These are phyloP conservation scores for Spongilla lacustris DNA, from an alignment of 37 sponge, comb jelly and placozoan species.

Conservation along the genomic window DNA sequence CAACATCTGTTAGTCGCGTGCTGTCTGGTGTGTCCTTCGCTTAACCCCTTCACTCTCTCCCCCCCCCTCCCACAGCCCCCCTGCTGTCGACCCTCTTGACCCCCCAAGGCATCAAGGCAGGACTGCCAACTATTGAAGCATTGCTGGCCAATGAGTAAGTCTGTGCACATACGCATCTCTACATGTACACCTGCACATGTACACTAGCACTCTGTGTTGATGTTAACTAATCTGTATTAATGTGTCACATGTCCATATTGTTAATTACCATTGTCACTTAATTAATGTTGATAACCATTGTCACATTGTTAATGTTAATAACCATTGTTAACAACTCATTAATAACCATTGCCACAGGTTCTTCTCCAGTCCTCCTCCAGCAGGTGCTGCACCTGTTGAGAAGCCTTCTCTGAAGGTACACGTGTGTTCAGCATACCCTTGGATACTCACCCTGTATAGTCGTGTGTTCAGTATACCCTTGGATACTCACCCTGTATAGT, in stretches of 20 bases:
- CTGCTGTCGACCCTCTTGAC: slow-evolving; percentile 33
- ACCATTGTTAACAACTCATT: too few species aligned
- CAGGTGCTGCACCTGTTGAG: not conserved
- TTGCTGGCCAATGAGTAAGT: slow-evolving; percentile 58
- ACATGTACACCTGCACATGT: not conserved
- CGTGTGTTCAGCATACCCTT: too few species aligned
- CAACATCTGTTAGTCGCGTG: not conserved
- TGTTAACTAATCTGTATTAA: too few species aligned
- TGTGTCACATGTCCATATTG: too few species aligned
- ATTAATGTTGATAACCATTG: too few species aligned
- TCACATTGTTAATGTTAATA: too few species aligned
- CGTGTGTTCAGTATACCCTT: too few species aligned
- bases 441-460: too few species aligned
- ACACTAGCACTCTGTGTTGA: not conserved
- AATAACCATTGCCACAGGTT: too few species aligned
- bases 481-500: too few species aligned
- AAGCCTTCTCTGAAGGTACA: slow-evolving; percentile 7
- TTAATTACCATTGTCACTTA: too few species aligned
- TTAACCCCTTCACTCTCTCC: not conserved
- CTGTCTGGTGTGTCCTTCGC: not conserved
- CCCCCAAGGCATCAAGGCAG: slow-evolving; percentile 56
- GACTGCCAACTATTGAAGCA: slow-evolving; percentile 58
- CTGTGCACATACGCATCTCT: not conserved
- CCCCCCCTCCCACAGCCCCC: slow-evolving; percentile 8
- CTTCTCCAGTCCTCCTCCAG: not conserved